phyloP scores from a whole-genome alignment of 53 echinoderm and acorn worm genomes.

The Antedon mediterranea region DNA sequence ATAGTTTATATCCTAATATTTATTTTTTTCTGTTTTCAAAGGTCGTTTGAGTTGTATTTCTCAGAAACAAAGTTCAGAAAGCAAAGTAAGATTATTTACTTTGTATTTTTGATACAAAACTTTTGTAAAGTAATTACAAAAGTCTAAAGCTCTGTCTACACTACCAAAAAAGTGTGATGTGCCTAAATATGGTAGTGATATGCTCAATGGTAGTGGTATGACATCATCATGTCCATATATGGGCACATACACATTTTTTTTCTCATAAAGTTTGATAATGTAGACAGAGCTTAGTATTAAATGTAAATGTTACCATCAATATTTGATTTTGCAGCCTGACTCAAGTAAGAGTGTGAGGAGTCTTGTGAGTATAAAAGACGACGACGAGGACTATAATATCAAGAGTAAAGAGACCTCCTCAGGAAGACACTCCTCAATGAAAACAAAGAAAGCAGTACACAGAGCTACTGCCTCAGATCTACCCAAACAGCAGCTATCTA shows the following conservation, averaged over 20 bases:
- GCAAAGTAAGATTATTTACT: background rate
- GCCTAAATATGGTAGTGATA: too few species aligned
- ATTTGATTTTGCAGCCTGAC: background rate
- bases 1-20: too few species aligned
- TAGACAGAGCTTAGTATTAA: too few species aligned
- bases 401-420: too few species aligned
- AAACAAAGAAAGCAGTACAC: conserved; percentile 10
- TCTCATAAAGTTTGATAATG: too few species aligned
- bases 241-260: too few species aligned
- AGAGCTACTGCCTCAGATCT: conserved; percentile 19
- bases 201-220: too few species aligned
- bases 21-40: background rate
- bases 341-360: background rate
- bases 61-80: background rate
- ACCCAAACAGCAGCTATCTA: conserved; percentile 7
- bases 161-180: too few species aligned
- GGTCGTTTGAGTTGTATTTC: background rate
- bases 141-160: too few species aligned
- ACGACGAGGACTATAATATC: background rate
- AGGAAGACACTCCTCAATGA: conserved; percentile 5
- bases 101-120: too few species aligned
- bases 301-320: background rate
- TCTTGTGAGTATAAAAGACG: background rate
- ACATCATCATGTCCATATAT: too few species aligned
- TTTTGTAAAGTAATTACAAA: too few species aligned